A percentile compares a stretch with the other conserved stretches of the same genome.
These are phyloP conservation scores for Malacoctenus gilli DNA, from an alignment of 2,797 vertebrate genomes.

Conservation along the genomic window DNA sequence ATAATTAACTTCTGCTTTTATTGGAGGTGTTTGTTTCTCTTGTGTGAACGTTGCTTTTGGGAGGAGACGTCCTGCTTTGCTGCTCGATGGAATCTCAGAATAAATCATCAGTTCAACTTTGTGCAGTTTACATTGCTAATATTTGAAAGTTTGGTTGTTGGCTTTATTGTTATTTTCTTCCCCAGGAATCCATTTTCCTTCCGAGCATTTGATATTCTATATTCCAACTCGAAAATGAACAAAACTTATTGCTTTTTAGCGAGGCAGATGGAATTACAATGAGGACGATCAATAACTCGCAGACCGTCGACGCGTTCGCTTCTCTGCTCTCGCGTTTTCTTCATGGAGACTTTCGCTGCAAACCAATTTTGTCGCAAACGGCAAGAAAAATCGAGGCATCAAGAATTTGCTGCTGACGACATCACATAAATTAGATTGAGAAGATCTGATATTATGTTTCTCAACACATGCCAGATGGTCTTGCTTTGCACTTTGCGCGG, in stretches of 20 bases:
- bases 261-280: constrained; percentile 73
- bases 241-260: constrained; percentile 66
- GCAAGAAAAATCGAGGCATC: constrained; percentile 77
- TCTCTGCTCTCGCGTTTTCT: constrained; percentile 73
- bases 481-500: constrained; percentile 76
- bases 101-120: constrained; percentile 28
- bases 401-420: constrained; percentile 80
- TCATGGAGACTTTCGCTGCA: constrained; percentile 71
- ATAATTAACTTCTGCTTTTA: constrained; percentile 37
- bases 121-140: constrained; percentile 14
- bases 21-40: constrained; percentile 30
- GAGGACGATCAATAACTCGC: constrained; percentile 73
- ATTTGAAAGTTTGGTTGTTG: constrained; percentile 26
- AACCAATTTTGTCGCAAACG: constrained; percentile 84
- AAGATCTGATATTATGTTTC: constrained; percentile 79
- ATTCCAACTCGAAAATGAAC: constrained; percentile 71
- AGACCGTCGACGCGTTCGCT: constrained; percentile 69
- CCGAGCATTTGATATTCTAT: constrained; percentile 62
- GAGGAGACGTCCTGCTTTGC: constrained; percentile 15
- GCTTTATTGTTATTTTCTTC: constrained; percentile 38
- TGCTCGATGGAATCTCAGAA: constrained; percentile 1
- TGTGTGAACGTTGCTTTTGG: constrained; percentile 24
- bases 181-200: constrained; percentile 42
- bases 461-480: constrained; percentile 88
- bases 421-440: constrained; percentile 82